Percentiles rank a stretch among this genome's conserved stretches.
Evolutionary conservation across 2,888 invertebrate genomes (phyloP).

Genomic region (Trichogramma dendrolimi): DNA sequence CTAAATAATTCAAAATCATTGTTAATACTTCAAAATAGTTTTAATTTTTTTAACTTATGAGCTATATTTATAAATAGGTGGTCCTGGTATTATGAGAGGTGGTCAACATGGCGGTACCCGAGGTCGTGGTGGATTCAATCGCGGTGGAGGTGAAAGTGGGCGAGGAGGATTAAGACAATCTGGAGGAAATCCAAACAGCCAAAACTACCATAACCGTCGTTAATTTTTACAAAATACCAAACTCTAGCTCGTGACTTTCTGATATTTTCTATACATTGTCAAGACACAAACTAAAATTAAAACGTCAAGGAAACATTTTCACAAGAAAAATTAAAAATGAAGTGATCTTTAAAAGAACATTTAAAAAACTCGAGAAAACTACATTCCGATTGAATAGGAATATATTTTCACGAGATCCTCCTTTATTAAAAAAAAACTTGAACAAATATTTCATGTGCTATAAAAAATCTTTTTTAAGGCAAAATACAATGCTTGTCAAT

Average conservation of each 20-base stretch:
- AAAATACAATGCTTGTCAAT: constrained; percentile 24
- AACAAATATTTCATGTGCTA: constrained; percentile 17
- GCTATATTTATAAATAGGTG: constrained; percentile 34
- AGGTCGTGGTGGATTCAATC: constrained; percentile 46
- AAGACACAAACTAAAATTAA: constrained; percentile 5
- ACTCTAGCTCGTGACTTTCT: no score
- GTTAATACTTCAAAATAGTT: background rate
- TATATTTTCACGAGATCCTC: constrained; percentile 27
- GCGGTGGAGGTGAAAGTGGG: constrained; percentile 44
- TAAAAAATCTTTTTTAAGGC: constrained; percentile 25
- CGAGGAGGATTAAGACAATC: constrained; percentile 47
- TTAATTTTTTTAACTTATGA: background rate
- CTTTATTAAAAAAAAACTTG: constrained; percentile 22
- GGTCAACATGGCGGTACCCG: constrained; percentile 46
- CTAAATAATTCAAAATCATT: constrained; percentile 3
- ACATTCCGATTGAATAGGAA: constrained; percentile 29
- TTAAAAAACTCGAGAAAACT: constrained; percentile 24
- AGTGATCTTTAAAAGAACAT: background rate
- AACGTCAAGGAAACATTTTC: constrained; percentile 14
- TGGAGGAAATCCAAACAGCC: constrained; percentile 44
- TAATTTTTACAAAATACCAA: constrained; percentile 35
- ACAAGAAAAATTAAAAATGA: constrained; percentile 15
- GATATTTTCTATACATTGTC: background rate
- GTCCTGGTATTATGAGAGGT: constrained; percentile 47
- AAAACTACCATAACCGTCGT: constrained; percentile 47